phyloP scores from a whole-genome alignment of 2,888 invertebrate genomes.

The Polydrusus tereticollis region DNA sequence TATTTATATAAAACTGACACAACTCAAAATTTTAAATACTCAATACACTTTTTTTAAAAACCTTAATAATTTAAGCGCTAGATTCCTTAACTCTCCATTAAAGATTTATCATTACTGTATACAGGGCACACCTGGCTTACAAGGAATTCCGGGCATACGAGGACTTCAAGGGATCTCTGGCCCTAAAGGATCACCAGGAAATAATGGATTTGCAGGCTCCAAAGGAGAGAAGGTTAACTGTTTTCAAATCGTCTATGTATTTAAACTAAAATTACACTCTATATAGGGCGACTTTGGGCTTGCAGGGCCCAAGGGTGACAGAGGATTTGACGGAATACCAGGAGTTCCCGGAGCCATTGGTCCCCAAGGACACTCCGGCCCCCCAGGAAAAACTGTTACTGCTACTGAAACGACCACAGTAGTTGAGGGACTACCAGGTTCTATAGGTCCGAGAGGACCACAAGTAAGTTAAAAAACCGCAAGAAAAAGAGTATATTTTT shows the following conservation, averaged over 20 bases:
- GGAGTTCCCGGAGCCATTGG: constrained; percentile 56
- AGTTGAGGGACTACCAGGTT: constrained; percentile 35
- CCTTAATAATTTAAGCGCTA: too few species aligned
- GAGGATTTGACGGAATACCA: constrained; percentile 58
- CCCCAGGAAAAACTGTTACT: constrained; percentile 28
- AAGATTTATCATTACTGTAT: neutral
- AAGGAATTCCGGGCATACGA: constrained; percentile 66
- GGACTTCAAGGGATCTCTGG: constrained; percentile 68
- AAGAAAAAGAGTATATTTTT: neutral
- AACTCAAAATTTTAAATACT: too few species aligned
- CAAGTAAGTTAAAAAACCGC: constrained; percentile 47
- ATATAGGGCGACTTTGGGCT: constrained; percentile 62
- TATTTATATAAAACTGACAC: too few species aligned
- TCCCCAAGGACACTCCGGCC: constrained; percentile 45
- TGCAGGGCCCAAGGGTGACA: constrained; percentile 65
- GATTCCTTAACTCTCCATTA: too few species aligned
- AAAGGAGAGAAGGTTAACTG: constrained; percentile 59
- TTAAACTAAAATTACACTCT: too few species aligned
- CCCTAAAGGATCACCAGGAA: constrained; percentile 64
- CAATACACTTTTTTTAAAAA: too few species aligned
- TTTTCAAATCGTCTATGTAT: neutral
- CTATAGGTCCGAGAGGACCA: constrained; percentile 66
- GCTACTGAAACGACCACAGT: neutral
- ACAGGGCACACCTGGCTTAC: constrained; percentile 63
- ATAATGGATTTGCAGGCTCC: constrained; percentile 66